Conservation (phyloP, 2,113 vertebrate genomes). For the Martes martes region DNA sequence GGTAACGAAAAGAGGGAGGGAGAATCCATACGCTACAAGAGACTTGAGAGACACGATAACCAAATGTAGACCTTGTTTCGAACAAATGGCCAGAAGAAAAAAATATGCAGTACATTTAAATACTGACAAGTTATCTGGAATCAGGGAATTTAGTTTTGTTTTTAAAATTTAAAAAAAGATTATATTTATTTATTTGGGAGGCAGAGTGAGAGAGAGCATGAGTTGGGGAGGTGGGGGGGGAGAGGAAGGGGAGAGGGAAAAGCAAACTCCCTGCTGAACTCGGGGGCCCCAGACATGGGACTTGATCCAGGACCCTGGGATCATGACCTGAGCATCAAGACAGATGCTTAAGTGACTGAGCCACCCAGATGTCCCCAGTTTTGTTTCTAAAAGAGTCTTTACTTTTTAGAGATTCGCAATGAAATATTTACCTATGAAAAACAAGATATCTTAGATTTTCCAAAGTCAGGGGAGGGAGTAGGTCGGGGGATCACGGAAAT, state of each 20-base stretch:
- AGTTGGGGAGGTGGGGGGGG: not conserved
- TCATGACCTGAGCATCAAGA: not conserved
- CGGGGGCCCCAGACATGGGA: not conserved
- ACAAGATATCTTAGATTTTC: not conserved
- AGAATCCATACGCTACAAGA: not conserved
- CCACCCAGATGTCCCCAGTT: not conserved
- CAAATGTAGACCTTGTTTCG: not conserved
- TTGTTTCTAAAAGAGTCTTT: not conserved
- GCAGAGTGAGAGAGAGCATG: not conserved
- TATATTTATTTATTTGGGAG: not conserved
- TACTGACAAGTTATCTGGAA: not conserved
- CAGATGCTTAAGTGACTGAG: not conserved
- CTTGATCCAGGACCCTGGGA: not conserved
- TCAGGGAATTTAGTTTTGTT: not conserved
- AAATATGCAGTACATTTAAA: not conserved
- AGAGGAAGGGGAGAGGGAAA: not conserved
- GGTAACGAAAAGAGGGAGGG: not conserved
- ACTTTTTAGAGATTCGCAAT: not conserved
- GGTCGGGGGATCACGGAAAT: not conserved
- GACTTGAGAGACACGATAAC: not conserved
- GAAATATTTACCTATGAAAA: not conserved
- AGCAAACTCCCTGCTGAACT: not conserved
- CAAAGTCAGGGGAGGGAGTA: not conserved
- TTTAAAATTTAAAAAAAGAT: not conserved
- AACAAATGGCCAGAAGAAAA: not conserved